phyloP scores from a whole-genome alignment of 2,797 vertebrate species.

The Nyctalus aviator region DNA sequence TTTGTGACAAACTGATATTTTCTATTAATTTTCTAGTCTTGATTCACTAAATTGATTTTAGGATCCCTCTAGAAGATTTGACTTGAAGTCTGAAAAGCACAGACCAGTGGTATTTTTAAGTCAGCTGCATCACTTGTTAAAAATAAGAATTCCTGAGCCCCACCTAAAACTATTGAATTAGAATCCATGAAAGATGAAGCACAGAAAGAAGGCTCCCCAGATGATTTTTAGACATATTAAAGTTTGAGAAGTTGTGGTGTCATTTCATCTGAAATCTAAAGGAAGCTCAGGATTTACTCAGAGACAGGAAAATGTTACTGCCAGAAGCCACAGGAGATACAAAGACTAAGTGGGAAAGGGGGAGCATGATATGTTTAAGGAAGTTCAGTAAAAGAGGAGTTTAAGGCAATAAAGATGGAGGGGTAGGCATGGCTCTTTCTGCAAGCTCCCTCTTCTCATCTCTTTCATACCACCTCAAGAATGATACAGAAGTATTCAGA shows the following conservation, averaged over 20 bases:
- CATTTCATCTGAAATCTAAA: constrained; percentile 27
- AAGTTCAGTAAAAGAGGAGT: background rate
- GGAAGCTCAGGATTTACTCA: background rate
- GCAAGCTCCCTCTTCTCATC: background rate
- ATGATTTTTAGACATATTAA: background rate
- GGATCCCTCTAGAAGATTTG: background rate
- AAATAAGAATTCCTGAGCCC: constrained; percentile 6
- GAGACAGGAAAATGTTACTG: background rate
- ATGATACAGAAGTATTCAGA: too few species aligned
- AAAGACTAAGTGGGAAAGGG: background rate
- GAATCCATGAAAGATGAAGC: background rate
- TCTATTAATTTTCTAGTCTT: background rate
- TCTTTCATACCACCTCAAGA: background rate
- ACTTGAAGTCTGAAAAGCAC: constrained; percentile 16
- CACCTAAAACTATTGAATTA: constrained; percentile 23
- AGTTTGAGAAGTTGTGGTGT: background rate
- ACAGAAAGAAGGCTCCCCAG: background rate
- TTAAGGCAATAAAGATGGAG: background rate
- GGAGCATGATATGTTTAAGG: background rate
- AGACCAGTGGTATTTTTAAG: constrained; percentile 34
- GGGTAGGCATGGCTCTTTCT: background rate
- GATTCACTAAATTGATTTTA: constrained; percentile 20
- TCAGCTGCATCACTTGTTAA: background rate
- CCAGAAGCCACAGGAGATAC: background rate
- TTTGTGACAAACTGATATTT: background rate